Percentiles rank a stretch among this genome's conserved stretches.
These are phyloP conservation scores for Trachelus troglodyta DNA, from an alignment of 2,888 invertebrate genomes.

Conservation along the genomic window DNA sequence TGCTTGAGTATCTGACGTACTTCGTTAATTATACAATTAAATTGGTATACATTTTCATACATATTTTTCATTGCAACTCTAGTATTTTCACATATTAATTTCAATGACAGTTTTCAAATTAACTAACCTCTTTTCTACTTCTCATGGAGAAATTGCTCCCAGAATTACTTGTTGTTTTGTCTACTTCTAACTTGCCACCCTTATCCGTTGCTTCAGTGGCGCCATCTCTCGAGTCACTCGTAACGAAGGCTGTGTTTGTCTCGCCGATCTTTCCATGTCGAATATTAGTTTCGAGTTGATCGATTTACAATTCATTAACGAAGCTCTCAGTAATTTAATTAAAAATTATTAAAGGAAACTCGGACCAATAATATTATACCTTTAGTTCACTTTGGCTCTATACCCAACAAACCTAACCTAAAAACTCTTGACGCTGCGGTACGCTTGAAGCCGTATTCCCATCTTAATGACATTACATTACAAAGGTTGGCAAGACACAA, in stretches of 20 bases:
- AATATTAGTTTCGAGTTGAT: too few species aligned
- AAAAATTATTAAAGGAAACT: neutral
- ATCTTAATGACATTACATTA: neutral
- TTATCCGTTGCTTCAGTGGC: too few species aligned
- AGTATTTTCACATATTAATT: neutral
- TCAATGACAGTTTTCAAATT: neutral
- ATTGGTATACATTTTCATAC: neutral
- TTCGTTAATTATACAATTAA: neutral
- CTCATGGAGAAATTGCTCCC: too few species aligned
- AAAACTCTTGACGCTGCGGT: neutral
- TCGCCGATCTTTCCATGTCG: too few species aligned
- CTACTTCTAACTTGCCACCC: too few species aligned
- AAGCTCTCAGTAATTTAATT: neutral
- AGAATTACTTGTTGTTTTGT: too few species aligned
- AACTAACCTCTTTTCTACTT: too few species aligned
- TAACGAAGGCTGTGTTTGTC: too few species aligned
- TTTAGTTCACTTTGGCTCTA: neutral
- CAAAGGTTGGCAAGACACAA: neutral
- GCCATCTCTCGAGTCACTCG: too few species aligned
- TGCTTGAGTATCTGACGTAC: neutral
- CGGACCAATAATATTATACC: neutral
- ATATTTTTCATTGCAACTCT: too few species aligned
- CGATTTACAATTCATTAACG: too few species aligned
- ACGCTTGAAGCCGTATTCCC: neutral
- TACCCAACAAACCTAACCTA: neutral